phyloP scores from a whole-genome alignment of 1,140 invertebrate genomes.

The Aphaenogaster ashmeadi region DNA sequence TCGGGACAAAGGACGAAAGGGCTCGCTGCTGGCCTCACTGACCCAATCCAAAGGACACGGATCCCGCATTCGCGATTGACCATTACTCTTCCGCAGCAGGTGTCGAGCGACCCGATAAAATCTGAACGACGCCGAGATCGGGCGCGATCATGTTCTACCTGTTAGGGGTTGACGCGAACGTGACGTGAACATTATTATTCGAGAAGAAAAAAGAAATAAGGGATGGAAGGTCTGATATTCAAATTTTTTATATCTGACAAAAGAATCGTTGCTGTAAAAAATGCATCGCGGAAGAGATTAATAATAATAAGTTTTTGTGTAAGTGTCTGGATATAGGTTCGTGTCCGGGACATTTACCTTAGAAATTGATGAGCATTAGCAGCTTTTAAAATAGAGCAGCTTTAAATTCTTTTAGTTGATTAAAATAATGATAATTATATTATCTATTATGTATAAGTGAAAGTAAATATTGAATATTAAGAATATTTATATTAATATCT shows the following conservation, averaged over 20 bases:
- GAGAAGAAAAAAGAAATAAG: too few species aligned
- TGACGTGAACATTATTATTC: conserved; percentile 38
- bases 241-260: background rate
- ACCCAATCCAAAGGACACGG: conserved; percentile 64
- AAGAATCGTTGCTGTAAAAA: background rate
- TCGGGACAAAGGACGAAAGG: conserved; percentile 54
- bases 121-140: background rate
- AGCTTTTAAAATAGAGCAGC: background rate
- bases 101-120: conserved; percentile 47
- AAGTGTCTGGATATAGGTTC: too few species aligned
- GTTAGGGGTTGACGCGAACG: conserved; percentile 17
- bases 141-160: conserved; percentile 26
- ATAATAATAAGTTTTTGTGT: too few species aligned
- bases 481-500: background rate
- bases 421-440: background rate
- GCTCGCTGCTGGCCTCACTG: conserved; percentile 57
- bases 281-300: background rate
- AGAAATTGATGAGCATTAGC: background rate
- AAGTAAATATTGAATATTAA: background rate
- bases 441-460: background rate
- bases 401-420: background rate
- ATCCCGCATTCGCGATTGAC: conserved; percentile 56
- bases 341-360: background rate
- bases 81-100: conserved; percentile 45
- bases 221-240: background rate